Conservation (phyloP, 2,113 vertebrate genomes). For the Sphyrna mokarran region DNA sequence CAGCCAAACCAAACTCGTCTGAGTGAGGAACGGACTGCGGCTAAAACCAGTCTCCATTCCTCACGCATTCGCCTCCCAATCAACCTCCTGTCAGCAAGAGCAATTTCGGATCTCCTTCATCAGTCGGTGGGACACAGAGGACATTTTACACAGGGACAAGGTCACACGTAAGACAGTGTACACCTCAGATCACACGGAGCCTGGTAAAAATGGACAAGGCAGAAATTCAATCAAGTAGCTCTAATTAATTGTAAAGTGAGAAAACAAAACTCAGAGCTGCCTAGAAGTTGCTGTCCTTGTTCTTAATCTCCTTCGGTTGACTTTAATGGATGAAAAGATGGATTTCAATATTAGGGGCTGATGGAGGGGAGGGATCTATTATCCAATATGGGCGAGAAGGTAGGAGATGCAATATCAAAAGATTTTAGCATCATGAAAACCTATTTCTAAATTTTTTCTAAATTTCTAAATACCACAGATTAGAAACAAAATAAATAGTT, state of each 20-base stretch:
- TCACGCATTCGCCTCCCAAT: not conserved
- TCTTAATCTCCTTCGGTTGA: not conserved
- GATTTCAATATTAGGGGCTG: not conserved
- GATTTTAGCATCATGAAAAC: no score
- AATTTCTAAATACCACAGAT: no score
- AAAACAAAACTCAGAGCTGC: not conserved
- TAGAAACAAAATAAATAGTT: no score
- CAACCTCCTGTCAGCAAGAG: not conserved
- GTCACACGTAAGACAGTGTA: not conserved
- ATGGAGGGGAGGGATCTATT: not conserved
- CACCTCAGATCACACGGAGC: not conserved
- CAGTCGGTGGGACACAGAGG: not conserved
- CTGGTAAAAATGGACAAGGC: not conserved
- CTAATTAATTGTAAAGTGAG: not conserved
- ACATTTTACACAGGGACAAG: not conserved
- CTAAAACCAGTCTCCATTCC: not conserved
- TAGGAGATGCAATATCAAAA: not conserved
- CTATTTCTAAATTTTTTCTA: no score
- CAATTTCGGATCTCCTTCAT: not conserved
- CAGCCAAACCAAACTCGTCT: not conserved
- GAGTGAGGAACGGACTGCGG: not conserved
- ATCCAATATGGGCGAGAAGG: not conserved
- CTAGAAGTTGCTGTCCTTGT: not conserved
- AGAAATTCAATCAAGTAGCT: not conserved
- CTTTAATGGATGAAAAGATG: not conserved